Conservation (phyloP, 2,888 invertebrate genomes). For the Lamproptera curius region DNA sequence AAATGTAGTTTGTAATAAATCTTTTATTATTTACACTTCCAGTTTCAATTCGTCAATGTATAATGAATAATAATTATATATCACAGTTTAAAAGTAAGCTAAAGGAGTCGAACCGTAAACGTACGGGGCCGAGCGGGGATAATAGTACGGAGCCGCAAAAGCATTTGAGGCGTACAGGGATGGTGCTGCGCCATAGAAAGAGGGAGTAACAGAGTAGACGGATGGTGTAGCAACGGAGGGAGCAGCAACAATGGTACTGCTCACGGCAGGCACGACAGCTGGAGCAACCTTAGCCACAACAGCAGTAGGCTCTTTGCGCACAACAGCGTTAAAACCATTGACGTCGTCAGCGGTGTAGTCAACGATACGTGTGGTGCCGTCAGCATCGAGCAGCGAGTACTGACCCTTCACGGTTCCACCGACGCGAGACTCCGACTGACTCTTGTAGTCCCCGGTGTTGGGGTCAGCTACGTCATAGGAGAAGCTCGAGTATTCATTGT, state of each 20-base stretch:
- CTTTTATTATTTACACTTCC: too few relatives aligned
- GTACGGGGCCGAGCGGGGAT: conserved; percentile 3
- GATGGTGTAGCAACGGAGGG: conserved; percentile 26
- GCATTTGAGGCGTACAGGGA: conserved; percentile 23
- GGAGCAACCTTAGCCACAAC: conserved; percentile 27
- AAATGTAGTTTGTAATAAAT: too few relatives aligned
- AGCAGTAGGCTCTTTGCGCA: conserved; percentile 66
- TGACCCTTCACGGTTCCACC: conserved; percentile 72
- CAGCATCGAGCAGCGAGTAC: conserved; percentile 73
- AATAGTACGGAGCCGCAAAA: conserved; percentile 22
- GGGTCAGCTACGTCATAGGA: conserved; percentile 75
- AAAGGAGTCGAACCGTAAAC: conserved; percentile 1
- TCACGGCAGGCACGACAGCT: conserved; percentile 27
- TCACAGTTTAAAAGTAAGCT: background rate
- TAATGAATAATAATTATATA: conserved; percentile 1
- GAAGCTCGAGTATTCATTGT: conserved; percentile 61
- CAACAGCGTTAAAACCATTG: conserved; percentile 76
- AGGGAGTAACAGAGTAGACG: conserved; percentile 23
- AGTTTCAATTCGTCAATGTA: conserved; percentile 1
- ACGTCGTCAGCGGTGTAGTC: conserved; percentile 74
- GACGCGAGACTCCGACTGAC: conserved; percentile 69
- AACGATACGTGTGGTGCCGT: conserved; percentile 73
- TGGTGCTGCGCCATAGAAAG: conserved; percentile 20
- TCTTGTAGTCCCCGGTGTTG: conserved; percentile 76
- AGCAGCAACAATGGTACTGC: conserved; percentile 21